Evolutionary conservation across 2,797 vertebrate genomes (phyloP).

Genomic region (Smutsia temminckii): DNA sequence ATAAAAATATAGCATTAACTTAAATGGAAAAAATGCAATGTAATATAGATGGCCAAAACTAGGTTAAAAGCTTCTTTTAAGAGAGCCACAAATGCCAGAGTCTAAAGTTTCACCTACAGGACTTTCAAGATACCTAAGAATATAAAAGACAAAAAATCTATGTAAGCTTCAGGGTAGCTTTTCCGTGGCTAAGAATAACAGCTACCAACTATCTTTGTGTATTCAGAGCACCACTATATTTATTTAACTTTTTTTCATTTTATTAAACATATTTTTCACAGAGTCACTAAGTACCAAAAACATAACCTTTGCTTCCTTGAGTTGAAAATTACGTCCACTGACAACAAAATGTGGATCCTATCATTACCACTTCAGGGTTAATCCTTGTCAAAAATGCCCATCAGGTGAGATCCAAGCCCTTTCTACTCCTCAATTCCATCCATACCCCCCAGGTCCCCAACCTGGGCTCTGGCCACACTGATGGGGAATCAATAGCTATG

Average conservation of each 20-base stretch:
- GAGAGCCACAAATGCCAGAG: conserved; percentile 42
- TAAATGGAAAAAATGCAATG: conserved; percentile 35
- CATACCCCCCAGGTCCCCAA: not conserved
- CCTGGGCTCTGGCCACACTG: not conserved
- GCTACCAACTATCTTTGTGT: not conserved
- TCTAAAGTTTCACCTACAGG: conserved; percentile 51
- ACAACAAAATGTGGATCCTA: not conserved
- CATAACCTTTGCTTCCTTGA: not conserved
- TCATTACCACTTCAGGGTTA: not conserved
- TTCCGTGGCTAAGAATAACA: not conserved
- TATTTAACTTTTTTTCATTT: not conserved
- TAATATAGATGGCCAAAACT: conserved; percentile 36
- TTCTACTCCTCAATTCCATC: not conserved
- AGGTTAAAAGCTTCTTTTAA: conserved; percentile 64
- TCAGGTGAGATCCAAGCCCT: not conserved
- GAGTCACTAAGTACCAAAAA: not conserved
- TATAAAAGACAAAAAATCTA: conserved; percentile 40
- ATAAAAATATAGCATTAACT: conserved; percentile 60
- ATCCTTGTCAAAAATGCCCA: not conserved
- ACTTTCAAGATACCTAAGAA: conserved; percentile 49
- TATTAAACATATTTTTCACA: conserved; percentile 32
- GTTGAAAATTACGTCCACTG: not conserved
- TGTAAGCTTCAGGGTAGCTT: not conserved
- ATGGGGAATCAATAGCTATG: not conserved
- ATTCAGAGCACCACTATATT: not conserved